phyloP scores from a whole-genome alignment of 2,888 invertebrate species.

The Leucoma salicis region DNA sequence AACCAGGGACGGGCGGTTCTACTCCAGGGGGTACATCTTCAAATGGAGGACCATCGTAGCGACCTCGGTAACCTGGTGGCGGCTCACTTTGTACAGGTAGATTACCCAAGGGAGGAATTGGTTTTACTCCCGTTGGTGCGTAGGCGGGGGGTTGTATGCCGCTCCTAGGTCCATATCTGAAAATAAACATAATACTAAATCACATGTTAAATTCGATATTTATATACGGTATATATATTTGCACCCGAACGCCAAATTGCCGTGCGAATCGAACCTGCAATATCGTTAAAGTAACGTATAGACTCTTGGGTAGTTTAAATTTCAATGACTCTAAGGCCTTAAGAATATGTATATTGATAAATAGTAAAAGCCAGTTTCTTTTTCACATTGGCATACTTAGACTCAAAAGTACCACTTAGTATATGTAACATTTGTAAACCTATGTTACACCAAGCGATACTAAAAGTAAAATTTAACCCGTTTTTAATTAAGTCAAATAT shows the following conservation, averaged over 20 bases:
- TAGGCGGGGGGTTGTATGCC: slow-evolving; percentile 59
- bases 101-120: slow-evolving; percentile 55
- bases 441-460: too few relatives aligned
- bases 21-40: slow-evolving; percentile 84
- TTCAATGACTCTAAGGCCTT: too few relatives aligned
- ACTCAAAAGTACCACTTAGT: too few relatives aligned
- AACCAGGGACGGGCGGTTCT: slow-evolving; percentile 84
- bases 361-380: too few relatives aligned
- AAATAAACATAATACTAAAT: slow-evolving; percentile 33
- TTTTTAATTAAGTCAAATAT: too few relatives aligned
- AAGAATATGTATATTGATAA: too few relatives aligned
- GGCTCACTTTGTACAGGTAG: slow-evolving; percentile 54
- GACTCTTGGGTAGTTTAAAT: too few relatives aligned
- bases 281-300: not conserved
- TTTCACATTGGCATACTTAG: too few relatives aligned
- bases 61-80: slow-evolving; percentile 64
- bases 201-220: not conserved
- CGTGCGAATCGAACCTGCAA: slow-evolving; percentile 50
- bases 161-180: slow-evolving; percentile 70
- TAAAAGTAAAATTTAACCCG: too few relatives aligned
- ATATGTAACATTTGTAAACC: too few relatives aligned
- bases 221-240: too few relatives aligned
- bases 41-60: slow-evolving; percentile 72
- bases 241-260: slow-evolving; percentile 28
- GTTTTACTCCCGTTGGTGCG: slow-evolving; percentile 61